phyloP scores from a whole-genome alignment of 2,797 vertebrate species.

The Bradypodion ventrale region DNA sequence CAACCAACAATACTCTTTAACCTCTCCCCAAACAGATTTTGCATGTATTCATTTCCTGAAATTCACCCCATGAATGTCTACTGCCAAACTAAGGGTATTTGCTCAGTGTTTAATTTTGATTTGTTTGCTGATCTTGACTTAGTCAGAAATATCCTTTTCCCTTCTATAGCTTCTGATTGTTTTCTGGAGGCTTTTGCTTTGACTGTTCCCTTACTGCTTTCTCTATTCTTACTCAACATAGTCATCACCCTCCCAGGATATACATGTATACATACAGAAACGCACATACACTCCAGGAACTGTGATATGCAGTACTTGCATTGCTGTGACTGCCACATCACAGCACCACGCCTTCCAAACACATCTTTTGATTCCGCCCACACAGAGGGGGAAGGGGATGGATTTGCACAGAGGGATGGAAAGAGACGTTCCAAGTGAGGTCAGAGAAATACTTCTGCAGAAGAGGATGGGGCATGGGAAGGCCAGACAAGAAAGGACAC shows the following conservation, averaged over 20 bases:
- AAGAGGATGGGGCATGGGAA: neutral
- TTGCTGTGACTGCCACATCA: slow-evolving; percentile 53
- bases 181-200: no score
- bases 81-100: no score
- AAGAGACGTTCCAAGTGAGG: neutral
- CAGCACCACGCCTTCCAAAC: slow-evolving; percentile 35
- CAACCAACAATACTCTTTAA: no score
- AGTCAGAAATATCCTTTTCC: no score
- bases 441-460: neutral
- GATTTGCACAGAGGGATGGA: neutral
- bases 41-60: no score
- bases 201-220: neutral
- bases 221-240: neutral
- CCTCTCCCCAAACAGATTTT: no score
- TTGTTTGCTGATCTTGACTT: no score
- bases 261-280: neutral
- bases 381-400: neutral
- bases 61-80: no score
- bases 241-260: neutral
- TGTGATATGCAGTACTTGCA: neutral
- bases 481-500: neutral
- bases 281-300: neutral
- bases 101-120: no score
- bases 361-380: slow-evolving; percentile 3
- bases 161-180: no score